Evolutionary conservation across 2,113 vertebrate genomes (phyloP).

Genomic region (Cyprinodon tularosa): DNA sequence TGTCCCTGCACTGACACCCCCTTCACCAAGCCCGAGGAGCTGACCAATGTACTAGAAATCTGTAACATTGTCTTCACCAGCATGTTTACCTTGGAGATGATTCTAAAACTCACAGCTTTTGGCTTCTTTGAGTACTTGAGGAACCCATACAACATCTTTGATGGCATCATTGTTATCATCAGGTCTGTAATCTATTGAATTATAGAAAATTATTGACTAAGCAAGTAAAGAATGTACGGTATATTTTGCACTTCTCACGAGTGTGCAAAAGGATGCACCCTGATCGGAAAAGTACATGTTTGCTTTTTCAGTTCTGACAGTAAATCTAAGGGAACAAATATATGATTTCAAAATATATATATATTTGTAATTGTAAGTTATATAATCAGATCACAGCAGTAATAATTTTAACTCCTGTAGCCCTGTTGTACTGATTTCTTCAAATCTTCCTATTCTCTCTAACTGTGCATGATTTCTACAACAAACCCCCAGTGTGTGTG

Average conservation of each 20-base stretch:
- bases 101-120: slow-evolving; percentile 94
- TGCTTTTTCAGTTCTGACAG: background rate
- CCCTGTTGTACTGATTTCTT: background rate
- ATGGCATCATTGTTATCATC: slow-evolving; percentile 98
- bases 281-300: background rate
- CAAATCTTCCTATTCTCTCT: background rate
- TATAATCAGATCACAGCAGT: background rate
- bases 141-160: slow-evolving; percentile 98
- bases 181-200: slow-evolving; percentile 79
- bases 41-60: slow-evolving; percentile 97
- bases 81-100: slow-evolving; percentile 99
- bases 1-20: background rate
- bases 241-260: background rate
- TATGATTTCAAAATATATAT: background rate
- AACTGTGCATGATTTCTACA: background rate
- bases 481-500: slow-evolving; percentile 87
- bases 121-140: slow-evolving; percentile 95
- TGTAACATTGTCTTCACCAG: slow-evolving; percentile 99
- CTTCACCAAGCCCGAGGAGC: slow-evolving; percentile 87
- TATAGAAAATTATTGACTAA: background rate
- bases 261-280: background rate
- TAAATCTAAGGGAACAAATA: background rate
- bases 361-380: background rate
- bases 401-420: background rate
- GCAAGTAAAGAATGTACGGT: no score